Evolutionary conservation across 1,140 invertebrate genomes (phyloP).

Genomic region (Drosophila kurseongensis): DNA sequence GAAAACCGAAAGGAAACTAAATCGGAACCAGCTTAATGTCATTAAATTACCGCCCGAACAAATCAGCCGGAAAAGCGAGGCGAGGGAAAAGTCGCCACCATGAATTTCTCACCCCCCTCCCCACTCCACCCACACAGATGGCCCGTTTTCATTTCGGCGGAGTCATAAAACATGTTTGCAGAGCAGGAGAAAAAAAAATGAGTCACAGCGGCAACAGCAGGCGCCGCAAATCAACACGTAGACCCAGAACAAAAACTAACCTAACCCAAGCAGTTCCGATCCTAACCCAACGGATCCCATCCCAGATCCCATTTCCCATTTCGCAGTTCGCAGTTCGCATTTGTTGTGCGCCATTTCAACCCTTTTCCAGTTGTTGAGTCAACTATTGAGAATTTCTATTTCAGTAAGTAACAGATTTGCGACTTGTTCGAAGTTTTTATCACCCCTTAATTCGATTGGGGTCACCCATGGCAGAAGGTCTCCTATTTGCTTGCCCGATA

Average conservation of each 20-base stretch:
- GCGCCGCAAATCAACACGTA: slow-evolving; percentile 72
- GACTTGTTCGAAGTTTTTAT: background rate
- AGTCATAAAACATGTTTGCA: slow-evolving; percentile 53
- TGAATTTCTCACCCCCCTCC: background rate
- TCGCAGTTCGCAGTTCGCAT: background rate
- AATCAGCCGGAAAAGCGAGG: slow-evolving; percentile 64
- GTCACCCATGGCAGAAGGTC: background rate
- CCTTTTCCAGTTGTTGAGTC: slow-evolving; percentile 45
- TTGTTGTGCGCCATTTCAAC: slow-evolving; percentile 15
- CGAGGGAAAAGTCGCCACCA: slow-evolving; percentile 26
- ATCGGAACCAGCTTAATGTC: slow-evolving; percentile 60
- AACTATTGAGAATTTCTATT: slow-evolving; percentile 15
- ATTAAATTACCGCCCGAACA: slow-evolving; percentile 69
- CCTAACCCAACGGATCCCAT: background rate
- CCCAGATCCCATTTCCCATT: background rate
- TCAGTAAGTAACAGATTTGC: background rate
- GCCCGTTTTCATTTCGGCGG: slow-evolving; percentile 23
- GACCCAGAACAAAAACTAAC: slow-evolving; percentile 33
- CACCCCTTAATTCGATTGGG: background rate
- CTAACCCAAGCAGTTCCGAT: slow-evolving; percentile 4
- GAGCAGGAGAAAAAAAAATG: slow-evolving; percentile 5
- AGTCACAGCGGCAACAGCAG: slow-evolving; percentile 25
- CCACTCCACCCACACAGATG: too few species aligned
- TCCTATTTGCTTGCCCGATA: background rate
- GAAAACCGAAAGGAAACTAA: slow-evolving; percentile 34